Base-by-base conservation (phyloP, 2,113 vertebrate genomes). In the Arvicanthis niloticus region DNA sequence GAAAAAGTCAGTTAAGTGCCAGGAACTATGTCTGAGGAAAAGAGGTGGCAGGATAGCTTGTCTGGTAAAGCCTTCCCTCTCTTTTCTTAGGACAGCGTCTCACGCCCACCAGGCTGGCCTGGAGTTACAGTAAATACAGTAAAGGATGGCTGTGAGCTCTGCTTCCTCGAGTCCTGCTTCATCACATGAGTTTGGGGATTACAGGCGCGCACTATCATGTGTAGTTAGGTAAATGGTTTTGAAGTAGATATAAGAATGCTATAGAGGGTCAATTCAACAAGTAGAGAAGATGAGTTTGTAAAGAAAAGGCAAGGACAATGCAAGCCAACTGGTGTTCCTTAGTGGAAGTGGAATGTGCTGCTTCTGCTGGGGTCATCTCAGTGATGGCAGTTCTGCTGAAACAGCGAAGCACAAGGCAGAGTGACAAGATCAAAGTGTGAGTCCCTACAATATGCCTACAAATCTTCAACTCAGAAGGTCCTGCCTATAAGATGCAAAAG, bases 1-100 rank as follows among this genome's bases (percentile, higher is more conserved):
- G 37, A 87, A 93, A 87, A 95, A 51, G 21, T n/a, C 51, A 81
- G 5, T 12, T 24, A 95, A 93, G 68, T 94, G 88, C 40, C 42
- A 90, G 76, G 84, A 72, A 85, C 51, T 60, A 13, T 22, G 40
- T 58, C 22, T 88, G 78, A 95, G 95, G 51, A 92, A 34, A 68
- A 68, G 67, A 37, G 67, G 31, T 73, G 11, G 62, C 3, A 94
- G 31, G 19, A 91, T 94, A 81, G 45, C 7, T 53, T 3, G 70
- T 86, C 76, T 81, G 26, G 17, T 81, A 85, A 92, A 82, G 22
- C 40, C 17, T 48, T 24, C n/a, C n/a, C 26, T 60, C 22, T 40
- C 62, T 29, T 26, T 40, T 3, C 15, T 62, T 84, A 15, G 24
- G 40, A 70, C 45, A 15, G 65, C 3, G 34, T 26, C 65, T 70